These are phyloP conservation scores for Calycopis cecrops DNA, from an alignment of 1,140 invertebrate species.

Conservation along the genomic window DNA sequence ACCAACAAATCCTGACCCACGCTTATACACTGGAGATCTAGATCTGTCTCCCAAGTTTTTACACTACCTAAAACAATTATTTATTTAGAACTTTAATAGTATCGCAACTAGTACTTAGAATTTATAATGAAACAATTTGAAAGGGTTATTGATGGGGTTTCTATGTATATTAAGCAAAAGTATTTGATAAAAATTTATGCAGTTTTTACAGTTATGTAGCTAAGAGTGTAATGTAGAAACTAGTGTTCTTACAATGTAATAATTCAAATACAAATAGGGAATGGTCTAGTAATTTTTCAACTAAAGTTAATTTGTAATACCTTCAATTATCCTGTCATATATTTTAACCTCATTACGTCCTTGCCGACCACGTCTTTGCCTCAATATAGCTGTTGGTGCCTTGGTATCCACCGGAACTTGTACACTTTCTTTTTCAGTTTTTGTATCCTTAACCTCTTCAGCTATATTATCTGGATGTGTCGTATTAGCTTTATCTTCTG, in stretches of 20 bases:
- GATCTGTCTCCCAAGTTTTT: conserved; percentile 76
- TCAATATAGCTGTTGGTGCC: conserved; percentile 43
- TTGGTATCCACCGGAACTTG: conserved; percentile 29
- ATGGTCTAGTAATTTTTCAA: too few species aligned
- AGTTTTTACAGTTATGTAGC: neutral
- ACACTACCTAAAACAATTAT: conserved; percentile 60
- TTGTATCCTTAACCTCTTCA: conserved; percentile 20
- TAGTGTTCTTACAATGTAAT: neutral
- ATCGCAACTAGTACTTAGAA: too few species aligned
- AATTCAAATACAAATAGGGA: neutral
- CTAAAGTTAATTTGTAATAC: conserved; percentile 29
- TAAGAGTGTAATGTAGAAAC: conserved; percentile 18
- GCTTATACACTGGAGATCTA: conserved; percentile 76
- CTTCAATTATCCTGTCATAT: conserved; percentile 71
- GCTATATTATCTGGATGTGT: neutral
- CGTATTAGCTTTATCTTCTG: neutral
- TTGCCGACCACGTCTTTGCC: conserved; percentile 52
- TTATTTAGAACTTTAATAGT: neutral
- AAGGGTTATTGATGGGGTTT: too few species aligned
- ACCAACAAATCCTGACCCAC: conserved; percentile 76
- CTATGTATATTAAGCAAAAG: too few species aligned
- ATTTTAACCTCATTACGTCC: conserved; percentile 69
- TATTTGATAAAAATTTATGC: too few species aligned
- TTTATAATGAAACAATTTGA: too few species aligned
- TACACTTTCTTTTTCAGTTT: conserved; percentile 26